Evolutionary conservation across 1,140 invertebrate species (phyloP).

Genomic region (Saccostrea glomerata): DNA sequence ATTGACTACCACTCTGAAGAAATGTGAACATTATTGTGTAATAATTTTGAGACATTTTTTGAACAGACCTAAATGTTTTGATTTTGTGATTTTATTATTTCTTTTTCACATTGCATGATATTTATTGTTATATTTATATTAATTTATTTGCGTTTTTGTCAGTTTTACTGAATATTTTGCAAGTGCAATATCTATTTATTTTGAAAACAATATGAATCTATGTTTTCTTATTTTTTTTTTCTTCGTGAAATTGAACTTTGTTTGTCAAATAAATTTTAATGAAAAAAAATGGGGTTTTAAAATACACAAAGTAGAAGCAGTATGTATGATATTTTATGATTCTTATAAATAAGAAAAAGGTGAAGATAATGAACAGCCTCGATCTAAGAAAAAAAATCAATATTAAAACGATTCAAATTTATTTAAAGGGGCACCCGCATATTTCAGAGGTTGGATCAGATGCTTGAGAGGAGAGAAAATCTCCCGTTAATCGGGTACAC

Average conservation of each 20-base stretch:
- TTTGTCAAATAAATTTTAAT: not conserved
- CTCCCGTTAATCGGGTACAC: too few species aligned
- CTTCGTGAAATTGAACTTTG: constrained; percentile 1
- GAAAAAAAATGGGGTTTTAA: not conserved
- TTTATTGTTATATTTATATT: constrained; percentile 34
- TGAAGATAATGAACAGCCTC: too few species aligned
- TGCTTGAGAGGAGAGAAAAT: too few species aligned
- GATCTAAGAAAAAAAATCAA: too few species aligned
- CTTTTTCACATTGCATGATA: not conserved
- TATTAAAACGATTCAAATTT: too few species aligned
- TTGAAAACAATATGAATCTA: not conserved
- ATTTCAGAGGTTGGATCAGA: too few species aligned
- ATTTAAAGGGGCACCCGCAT: too few species aligned
- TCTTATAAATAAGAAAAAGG: too few species aligned
- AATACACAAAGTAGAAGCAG: not conserved
- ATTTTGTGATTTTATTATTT: not conserved
- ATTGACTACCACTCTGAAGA: too few species aligned
- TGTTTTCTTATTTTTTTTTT: constrained; percentile 12
- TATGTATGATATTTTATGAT: not conserved
- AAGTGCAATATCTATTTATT: constrained; percentile 35
- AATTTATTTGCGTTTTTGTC: constrained; percentile 1
- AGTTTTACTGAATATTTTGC: not conserved
- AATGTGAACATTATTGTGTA: too few species aligned
- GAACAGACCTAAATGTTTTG: not conserved
- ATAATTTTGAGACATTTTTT: too few species aligned